phyloP scores from a whole-genome alignment of 1,140 invertebrate genomes.

The Trichonephila clavipes region DNA sequence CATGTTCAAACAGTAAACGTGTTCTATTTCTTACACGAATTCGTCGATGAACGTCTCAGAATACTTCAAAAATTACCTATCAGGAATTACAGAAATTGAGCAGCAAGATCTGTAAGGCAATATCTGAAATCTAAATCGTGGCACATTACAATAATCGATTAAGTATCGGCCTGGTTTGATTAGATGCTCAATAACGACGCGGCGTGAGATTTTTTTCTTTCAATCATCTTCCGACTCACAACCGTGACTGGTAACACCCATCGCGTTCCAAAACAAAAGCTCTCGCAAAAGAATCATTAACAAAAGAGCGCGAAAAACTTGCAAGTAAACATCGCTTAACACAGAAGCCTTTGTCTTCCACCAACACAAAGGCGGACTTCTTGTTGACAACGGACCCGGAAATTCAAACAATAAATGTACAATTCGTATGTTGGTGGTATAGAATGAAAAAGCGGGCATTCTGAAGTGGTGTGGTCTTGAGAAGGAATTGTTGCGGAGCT shows the following conservation, averaged over 20 bases:
- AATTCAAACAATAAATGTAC: constrained; percentile 46
- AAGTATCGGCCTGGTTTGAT: not conserved
- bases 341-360: constrained; percentile 51
- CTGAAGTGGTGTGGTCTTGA: constrained; percentile 16
- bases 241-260: constrained; percentile 6
- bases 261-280: not conserved
- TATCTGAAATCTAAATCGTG: not conserved
- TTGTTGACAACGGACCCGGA: constrained; percentile 57
- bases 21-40: too few species aligned
- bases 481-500: constrained; percentile 1
- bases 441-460: constrained; percentile 23
- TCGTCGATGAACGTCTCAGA: too few species aligned
- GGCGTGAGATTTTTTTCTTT: not conserved
- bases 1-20: too few species aligned
- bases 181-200: not conserved
- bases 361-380: not conserved
- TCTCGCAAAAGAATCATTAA: not conserved
- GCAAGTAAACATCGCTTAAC: not conserved
- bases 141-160: not conserved
- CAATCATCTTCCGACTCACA: not conserved
- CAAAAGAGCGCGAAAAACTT: constrained; percentile 10
- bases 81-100: too few species aligned
- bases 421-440: not conserved
- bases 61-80: too few species aligned
- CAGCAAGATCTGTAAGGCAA: not conserved